Conservation (phyloP, 2,888 invertebrate genomes). For the Drosophila fulvimacula region DNA sequence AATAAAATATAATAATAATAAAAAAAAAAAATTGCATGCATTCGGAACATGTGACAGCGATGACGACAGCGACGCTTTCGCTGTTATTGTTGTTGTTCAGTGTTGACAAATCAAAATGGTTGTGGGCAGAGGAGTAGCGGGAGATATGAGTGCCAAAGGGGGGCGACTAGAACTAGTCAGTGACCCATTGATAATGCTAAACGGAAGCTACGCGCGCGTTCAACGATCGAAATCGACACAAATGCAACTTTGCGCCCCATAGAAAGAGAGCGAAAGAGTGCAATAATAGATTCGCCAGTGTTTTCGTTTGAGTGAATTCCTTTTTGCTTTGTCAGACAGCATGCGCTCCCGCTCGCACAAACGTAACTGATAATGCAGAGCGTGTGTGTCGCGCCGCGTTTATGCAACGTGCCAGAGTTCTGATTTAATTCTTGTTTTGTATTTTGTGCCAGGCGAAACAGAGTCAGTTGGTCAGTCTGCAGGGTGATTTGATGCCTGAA, state of each 20-base stretch:
- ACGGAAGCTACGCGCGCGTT: slow-evolving; percentile 56
- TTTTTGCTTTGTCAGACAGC: slow-evolving; percentile 7
- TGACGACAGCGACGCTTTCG: slow-evolving; percentile 51
- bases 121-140: background rate
- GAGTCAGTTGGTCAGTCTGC: slow-evolving; percentile 20
- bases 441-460: slow-evolving; percentile 1
- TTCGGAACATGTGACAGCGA: slow-evolving; percentile 63
- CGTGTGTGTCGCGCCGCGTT: slow-evolving; percentile 23
- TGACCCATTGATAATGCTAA: slow-evolving; percentile 72
- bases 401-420: slow-evolving; percentile 39
- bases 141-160: background rate
- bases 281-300: slow-evolving; percentile 14
- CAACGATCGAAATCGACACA: slow-evolving; percentile 22
- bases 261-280: slow-evolving; percentile 17
- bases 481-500: slow-evolving; percentile 9
- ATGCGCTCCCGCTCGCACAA: slow-evolving; percentile 5
- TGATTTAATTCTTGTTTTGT: slow-evolving; percentile 18
- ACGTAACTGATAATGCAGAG: slow-evolving; percentile 42
- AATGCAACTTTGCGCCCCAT: slow-evolving; percentile 20
- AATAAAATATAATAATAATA: slow-evolving; percentile 29
- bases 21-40: slow-evolving; percentile 45
- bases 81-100: slow-evolving; percentile 18
- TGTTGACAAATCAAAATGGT: slow-evolving; percentile 36
- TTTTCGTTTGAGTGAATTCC: slow-evolving; percentile 10
- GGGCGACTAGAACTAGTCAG: slow-evolving; percentile 40